Base-by-base conservation (phyloP, 2,888 invertebrate genomes). In the Cephus nigrinus region DNA sequence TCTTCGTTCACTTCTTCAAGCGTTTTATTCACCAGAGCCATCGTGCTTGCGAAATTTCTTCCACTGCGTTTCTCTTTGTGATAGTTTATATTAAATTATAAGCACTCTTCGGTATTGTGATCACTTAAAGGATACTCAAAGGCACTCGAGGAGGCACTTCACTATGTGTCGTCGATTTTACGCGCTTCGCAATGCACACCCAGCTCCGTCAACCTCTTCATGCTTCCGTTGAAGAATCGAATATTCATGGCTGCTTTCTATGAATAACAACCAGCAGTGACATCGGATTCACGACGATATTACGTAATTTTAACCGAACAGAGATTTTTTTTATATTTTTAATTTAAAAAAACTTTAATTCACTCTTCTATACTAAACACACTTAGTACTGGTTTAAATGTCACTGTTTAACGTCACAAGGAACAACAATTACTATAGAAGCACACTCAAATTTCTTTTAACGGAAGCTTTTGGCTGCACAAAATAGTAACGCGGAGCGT, bases 1-100 rank as follows among this genome's bases (percentile, higher is more conserved):
- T 90, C 89, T 15, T 68, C 55, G n/a, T 23, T 55, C 55, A 9
- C 55, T 9, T 69, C 30, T 3, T 15, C 75, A 23, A 23, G 2
- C 23, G 55, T 55, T 23, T 55, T 23, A 5, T 55, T 55, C 23
- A 5, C 23, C 9, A 55, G 23, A 55, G 23, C 9, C 55, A 55
- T 55, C 5, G 15, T 9, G 40, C 5, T 55, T 23, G 1, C 2
- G 1, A 9, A 55, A 23, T 23, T 23, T 55, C 55, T 55, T 55
- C 55, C 1, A 55, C 15, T 55, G 55, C 9, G 2, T 9, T 55
- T 9, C 55, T 9, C 9, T 2, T 23, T 23, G 23, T 0, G 23
- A 55, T 9, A 23, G 55, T 55, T 55, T 55, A 23, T 55, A 55
- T 9, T 23, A 55, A 23, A 55, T 55, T 55, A 55, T 55, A 55